Conservation (phyloP, 2,888 invertebrate species). For the Clistopyga incitator region DNA sequence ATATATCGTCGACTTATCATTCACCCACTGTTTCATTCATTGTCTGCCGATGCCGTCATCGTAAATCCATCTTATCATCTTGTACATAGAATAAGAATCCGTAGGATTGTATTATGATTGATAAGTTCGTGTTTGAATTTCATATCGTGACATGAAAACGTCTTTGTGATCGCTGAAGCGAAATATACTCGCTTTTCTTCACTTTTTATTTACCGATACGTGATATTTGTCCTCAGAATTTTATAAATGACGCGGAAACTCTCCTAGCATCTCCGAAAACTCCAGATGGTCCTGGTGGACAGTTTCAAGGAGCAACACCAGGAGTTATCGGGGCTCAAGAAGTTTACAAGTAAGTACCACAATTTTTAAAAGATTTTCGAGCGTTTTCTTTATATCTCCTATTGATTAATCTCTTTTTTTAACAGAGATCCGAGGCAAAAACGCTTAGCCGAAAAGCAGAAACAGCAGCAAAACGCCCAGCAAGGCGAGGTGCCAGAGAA, state of each 20-base stretch:
- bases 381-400: conserved; percentile 7
- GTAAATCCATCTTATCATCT: conserved; percentile 51
- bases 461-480: conserved; percentile 87
- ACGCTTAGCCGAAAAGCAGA: conserved; percentile 92
- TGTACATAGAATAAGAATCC: conserved; percentile 60
- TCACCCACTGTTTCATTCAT: conserved; percentile 14
- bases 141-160: conserved; percentile 37
- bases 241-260: conserved; percentile 92
- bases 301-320: conserved; percentile 90
- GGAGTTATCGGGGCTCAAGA: conserved; percentile 99
- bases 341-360: conserved; percentile 91
- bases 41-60: conserved; percentile 35
- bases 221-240: conserved; percentile 86
- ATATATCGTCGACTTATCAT: conserved; percentile 51
- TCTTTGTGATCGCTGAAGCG: conserved; percentile 25
- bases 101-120: conserved; percentile 58
- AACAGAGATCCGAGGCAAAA: conserved; percentile 94
- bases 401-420: background rate
- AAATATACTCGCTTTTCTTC: background rate
- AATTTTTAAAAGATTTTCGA: background rate
- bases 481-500: conserved; percentile 93
- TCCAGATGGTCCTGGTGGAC: conserved; percentile 86
- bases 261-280: conserved; percentile 92
- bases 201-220: conserved; percentile 10
- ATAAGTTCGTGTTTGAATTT: conserved; percentile 53